These are phyloP conservation scores for Sula dactylatra DNA, from an alignment of 2,113 vertebrate species.

Conservation along the genomic window DNA sequence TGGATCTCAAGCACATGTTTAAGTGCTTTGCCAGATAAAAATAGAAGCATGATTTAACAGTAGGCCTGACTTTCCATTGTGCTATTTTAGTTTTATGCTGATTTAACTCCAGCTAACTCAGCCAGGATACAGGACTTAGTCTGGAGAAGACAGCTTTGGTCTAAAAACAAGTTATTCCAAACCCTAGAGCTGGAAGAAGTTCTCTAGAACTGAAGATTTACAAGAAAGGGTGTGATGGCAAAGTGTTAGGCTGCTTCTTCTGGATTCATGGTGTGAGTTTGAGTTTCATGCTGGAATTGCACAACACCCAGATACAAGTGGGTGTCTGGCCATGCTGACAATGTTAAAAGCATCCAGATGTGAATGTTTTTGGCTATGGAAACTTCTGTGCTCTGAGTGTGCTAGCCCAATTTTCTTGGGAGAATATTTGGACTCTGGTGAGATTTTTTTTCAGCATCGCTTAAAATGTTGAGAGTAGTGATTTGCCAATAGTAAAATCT, in stretches of 20 bases:
- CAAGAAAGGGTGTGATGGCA: slow-evolving; percentile 34
- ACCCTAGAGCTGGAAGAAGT: slow-evolving; percentile 30
- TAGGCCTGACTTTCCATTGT: slow-evolving; percentile 53
- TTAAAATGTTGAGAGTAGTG: not conserved
- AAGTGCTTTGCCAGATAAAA: slow-evolving; percentile 47
- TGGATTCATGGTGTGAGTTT: slow-evolving; percentile 19
- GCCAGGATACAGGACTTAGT: slow-evolving; percentile 25
- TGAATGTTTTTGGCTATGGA: slow-evolving; percentile 48
- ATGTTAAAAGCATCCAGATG: slow-evolving; percentile 63
- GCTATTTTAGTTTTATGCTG: slow-evolving; percentile 56
- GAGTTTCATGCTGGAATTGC: slow-evolving; percentile 35
- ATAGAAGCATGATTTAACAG: slow-evolving; percentile 58
- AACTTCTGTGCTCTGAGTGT: slow-evolving; percentile 6
- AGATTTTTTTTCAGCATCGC: not conserved
- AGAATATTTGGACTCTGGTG: not conserved
- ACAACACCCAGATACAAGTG: slow-evolving; percentile 37
- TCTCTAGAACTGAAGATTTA: slow-evolving; percentile 11
- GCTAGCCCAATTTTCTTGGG: not conserved
- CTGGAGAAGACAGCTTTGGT: slow-evolving; percentile 21
- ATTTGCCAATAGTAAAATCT: not conserved
- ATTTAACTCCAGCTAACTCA: slow-evolving; percentile 38
- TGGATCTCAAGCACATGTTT: slow-evolving; percentile 10
- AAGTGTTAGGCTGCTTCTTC: slow-evolving; percentile 2
- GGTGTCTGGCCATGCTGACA: slow-evolving; percentile 42
- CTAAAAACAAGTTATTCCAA: slow-evolving; percentile 25